Conservation (phyloP, 2,797 vertebrate genomes). For the Leptatherina wallacei region DNA sequence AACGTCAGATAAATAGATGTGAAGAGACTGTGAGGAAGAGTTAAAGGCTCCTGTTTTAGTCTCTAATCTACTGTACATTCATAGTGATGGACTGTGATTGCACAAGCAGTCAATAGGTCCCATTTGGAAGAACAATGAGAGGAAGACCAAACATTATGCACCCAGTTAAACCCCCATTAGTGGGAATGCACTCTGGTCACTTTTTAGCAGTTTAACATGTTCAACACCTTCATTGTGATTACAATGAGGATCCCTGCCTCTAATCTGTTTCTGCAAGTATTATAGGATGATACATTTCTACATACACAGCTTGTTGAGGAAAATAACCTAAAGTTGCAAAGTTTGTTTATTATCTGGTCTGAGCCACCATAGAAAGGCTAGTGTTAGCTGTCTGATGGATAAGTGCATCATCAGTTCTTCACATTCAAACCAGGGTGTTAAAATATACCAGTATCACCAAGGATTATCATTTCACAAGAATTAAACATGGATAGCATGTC, state of each 20-base stretch:
- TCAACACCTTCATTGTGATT: constrained; percentile 13
- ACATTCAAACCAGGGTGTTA: not conserved
- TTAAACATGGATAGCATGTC: not conserved
- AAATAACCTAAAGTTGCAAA: not conserved
- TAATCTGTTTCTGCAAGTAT: constrained; percentile 20
- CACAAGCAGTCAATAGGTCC: constrained; percentile 73
- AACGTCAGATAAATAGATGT: constrained; percentile 45
- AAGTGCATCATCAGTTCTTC: not conserved
- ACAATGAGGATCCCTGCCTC: not conserved
- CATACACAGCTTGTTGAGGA: not conserved
- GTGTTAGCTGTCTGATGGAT: not conserved
- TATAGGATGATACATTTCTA: not conserved
- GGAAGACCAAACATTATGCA: constrained; percentile 59
- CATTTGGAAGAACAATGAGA: constrained; percentile 73
- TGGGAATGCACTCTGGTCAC: constrained; percentile 33
- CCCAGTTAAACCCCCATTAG: constrained; percentile 67
- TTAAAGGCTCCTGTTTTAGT: constrained; percentile 18
- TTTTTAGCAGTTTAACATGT: constrained; percentile 35
- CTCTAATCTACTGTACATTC: constrained; percentile 83
- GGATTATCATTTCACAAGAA: not conserved
- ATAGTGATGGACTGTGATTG: constrained; percentile 74
- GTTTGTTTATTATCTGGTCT: not conserved
- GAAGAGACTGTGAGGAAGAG: constrained; percentile 32
- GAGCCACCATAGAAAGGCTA: not conserved
- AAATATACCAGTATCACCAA: not conserved